phyloP scores from a whole-genome alignment of 2,113 vertebrate genomes.

The Anguilla rostrata region DNA sequence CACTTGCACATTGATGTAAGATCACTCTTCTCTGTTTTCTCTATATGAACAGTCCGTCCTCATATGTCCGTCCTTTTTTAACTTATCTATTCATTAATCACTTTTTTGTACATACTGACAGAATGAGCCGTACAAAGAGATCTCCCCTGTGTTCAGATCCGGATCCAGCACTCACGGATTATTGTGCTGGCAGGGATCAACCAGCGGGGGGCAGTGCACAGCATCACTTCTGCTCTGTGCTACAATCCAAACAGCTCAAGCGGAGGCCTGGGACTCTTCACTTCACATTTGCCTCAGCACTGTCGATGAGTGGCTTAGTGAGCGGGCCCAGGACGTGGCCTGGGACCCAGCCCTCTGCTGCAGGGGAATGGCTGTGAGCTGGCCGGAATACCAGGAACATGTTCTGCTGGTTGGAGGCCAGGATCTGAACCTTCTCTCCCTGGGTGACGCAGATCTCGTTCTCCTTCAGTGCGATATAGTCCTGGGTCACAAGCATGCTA shows the following conservation, averaged over 20 bases:
- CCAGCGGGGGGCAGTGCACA: constrained; percentile 49
- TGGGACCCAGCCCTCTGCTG: constrained; percentile 97
- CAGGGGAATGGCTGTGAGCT: constrained; percentile 85
- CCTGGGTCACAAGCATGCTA: constrained; percentile 87
- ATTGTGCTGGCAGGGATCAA: constrained; percentile 51
- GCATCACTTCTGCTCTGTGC: constrained; percentile 46
- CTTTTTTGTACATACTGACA: constrained; percentile 64
- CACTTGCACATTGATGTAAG: constrained; percentile 76
- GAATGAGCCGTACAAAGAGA: constrained; percentile 53
- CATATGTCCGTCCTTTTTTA: constrained; percentile 53
- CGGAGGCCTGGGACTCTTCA: constrained; percentile 84
- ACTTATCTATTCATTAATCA: constrained; percentile 54
- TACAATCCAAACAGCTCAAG: constrained; percentile 75
- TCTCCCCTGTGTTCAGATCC: constrained; percentile 56
- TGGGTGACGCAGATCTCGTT: constrained; percentile 93
- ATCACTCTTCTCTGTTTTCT: constrained; percentile 50
- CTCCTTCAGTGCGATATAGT: constrained; percentile 97
- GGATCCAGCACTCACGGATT: constrained; percentile 61
- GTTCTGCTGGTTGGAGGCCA: constrained; percentile 96
- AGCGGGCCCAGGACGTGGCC: constrained; percentile 84
- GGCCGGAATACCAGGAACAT: constrained; percentile 95
- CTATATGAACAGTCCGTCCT: constrained; percentile 63
- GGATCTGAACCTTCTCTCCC: constrained; percentile 92
- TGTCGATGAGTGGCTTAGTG: constrained; percentile 82
- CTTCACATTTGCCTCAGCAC: constrained; percentile 92